phyloP scores from a whole-genome alignment of 2,113 vertebrate genomes.

The Plectropomus leopardus region DNA sequence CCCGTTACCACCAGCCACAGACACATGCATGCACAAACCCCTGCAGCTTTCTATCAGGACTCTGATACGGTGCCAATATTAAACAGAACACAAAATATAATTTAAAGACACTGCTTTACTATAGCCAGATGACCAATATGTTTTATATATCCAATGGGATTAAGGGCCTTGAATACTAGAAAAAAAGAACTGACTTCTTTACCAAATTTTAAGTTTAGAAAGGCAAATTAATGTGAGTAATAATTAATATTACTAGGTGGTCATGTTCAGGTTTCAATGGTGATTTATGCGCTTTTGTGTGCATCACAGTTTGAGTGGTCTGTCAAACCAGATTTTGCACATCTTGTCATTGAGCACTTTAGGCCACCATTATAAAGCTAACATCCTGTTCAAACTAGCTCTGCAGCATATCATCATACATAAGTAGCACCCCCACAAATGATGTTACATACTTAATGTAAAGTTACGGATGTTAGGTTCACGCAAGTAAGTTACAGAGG shows the following conservation, averaged over 20 bases:
- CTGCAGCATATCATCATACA: too few species aligned
- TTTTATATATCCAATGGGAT: not conserved
- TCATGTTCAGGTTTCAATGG: not conserved
- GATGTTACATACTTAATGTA: too few species aligned
- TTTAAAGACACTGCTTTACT: constrained; percentile 7
- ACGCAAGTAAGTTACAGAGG: too few species aligned
- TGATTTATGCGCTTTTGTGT: too few species aligned
- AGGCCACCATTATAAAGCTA: not conserved
- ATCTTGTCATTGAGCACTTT: not conserved
- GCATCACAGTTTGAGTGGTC: not conserved
- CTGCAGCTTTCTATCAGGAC: constrained; percentile 35
- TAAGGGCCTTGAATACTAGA: constrained; percentile 5
- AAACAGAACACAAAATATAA: constrained; percentile 29
- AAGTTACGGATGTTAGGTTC: too few species aligned
- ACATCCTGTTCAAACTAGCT: not conserved
- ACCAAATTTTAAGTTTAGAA: not conserved
- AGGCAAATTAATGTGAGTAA: too few species aligned
- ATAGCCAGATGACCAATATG: not conserved
- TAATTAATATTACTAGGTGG: too few species aligned
- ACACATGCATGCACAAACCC: constrained; percentile 25
- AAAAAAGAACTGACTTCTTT: not conserved
- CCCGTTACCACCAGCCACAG: constrained; percentile 14
- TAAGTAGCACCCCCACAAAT: too few species aligned
- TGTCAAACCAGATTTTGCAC: not conserved
- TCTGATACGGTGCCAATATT: constrained; percentile 29